Evolutionary conservation across 1,140 invertebrate species (phyloP).

Genomic region (Harpegnathos saltator): DNA sequence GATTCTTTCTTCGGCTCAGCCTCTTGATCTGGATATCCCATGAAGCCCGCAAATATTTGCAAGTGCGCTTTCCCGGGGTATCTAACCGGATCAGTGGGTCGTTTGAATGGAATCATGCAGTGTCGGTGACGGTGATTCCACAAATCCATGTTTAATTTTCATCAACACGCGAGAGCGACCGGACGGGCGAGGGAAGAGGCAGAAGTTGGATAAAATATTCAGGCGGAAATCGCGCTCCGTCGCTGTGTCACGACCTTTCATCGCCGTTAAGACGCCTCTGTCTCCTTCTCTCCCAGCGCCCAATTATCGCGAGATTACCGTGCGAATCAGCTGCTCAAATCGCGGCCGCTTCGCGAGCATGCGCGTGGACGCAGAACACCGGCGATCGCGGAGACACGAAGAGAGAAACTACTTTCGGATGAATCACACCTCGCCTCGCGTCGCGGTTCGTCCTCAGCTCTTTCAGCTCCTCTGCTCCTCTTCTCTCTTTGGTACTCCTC

Average conservation of each 20-base stretch:
- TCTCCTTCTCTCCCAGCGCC: neutral
- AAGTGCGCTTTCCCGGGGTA: neutral
- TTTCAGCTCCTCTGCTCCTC: too few species aligned
- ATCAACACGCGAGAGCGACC: neutral
- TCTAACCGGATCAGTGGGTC: neutral
- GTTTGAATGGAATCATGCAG: conserved; percentile 15
- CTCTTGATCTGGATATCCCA: conserved; percentile 15
- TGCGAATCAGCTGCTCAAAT: neutral
- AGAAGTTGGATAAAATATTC: conserved; percentile 12
- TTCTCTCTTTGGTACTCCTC: too few species aligned
- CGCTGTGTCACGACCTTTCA: neutral
- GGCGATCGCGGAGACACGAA: neutral
- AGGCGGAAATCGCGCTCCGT: neutral
- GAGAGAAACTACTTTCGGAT: conserved; percentile 47
- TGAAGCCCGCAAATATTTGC: conserved; percentile 5
- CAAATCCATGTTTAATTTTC: neutral
- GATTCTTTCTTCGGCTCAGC: neutral
- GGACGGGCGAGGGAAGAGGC: too few species aligned
- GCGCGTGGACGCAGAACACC: neutral
- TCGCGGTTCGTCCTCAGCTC: too few species aligned
- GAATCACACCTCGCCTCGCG: conserved; percentile 21
- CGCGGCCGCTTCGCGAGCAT: conserved; percentile 2
- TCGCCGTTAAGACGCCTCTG: neutral
- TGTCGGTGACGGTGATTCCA: neutral
- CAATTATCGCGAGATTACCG: neutral